phyloP scores from a whole-genome alignment of 2,113 vertebrate genomes.

The Hyaena hyaena region DNA sequence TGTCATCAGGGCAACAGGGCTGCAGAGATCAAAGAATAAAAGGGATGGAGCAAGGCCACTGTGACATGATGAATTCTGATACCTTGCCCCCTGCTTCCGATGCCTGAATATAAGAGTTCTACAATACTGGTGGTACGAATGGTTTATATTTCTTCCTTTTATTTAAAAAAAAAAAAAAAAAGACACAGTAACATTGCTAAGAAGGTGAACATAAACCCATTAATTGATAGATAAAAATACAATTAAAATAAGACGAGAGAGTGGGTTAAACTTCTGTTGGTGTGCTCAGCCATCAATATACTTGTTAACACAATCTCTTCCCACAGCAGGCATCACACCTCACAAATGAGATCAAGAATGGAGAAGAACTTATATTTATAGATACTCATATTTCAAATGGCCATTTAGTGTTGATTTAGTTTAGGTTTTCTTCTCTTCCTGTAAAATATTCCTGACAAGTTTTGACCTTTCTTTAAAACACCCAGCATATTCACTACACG shows the following conservation, averaged over 20 bases:
- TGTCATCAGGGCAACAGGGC: background rate
- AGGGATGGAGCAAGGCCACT: background rate
- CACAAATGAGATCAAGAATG: conserved; percentile 51
- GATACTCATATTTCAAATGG: conserved; percentile 23
- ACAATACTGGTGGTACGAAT: background rate
- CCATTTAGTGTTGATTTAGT: conserved; percentile 38
- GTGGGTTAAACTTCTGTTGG: conserved; percentile 22
- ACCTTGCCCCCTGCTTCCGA: background rate
- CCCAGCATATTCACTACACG: background rate
- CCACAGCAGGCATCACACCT: background rate
- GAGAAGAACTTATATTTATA: conserved; percentile 47
- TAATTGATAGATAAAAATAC: conserved; percentile 42
- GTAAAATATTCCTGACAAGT: background rate
- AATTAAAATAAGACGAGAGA: conserved; percentile 40
- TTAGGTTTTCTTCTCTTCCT: background rate
- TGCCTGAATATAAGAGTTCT: background rate
- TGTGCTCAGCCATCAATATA: background rate
- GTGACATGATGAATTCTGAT: background rate
- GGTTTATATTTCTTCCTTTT: background rate
- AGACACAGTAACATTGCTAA: background rate
- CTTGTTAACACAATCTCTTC: conserved; percentile 3
- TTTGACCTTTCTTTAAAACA: conserved; percentile 52
- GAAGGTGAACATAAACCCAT: background rate
- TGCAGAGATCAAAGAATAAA: conserved; percentile 17
- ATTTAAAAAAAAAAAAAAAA: background rate